These are phyloP conservation scores for Crematogaster levior DNA, from an alignment of 2,888 invertebrate species.

Conservation along the genomic window DNA sequence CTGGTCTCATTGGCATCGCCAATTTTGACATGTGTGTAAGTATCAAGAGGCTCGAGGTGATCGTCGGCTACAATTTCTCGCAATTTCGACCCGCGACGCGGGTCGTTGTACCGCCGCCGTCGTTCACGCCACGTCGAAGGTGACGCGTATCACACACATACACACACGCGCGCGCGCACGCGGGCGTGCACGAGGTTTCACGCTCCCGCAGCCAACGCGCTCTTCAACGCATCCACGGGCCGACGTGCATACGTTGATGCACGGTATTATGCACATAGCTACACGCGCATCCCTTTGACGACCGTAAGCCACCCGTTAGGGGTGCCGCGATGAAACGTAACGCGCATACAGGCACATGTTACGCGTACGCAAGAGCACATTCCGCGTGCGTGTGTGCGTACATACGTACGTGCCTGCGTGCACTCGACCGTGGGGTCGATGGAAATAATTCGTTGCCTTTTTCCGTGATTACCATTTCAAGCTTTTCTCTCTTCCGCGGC, in stretches of 20 bases:
- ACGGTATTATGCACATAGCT: slow-evolving; percentile 76
- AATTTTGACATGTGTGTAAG: slow-evolving; percentile 31
- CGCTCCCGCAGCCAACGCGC: slow-evolving; percentile 48
- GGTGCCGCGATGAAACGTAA: slow-evolving; percentile 73
- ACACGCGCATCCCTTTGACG: slow-evolving; percentile 78
- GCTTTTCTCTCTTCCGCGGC: slow-evolving; percentile 55
- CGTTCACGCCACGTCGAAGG: slow-evolving; percentile 72
- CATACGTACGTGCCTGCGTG: slow-evolving; percentile 59
- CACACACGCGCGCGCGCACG: not conserved
- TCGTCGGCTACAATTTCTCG: slow-evolving; percentile 73
- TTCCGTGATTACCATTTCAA: slow-evolving; percentile 77
- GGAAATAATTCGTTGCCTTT: slow-evolving; percentile 81
- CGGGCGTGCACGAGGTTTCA: slow-evolving; percentile 29
- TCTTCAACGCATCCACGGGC: slow-evolving; percentile 52
- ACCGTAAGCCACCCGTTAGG: slow-evolving; percentile 75
- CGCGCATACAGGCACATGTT: slow-evolving; percentile 62
- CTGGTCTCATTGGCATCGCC: not conserved
- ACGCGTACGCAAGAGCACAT: slow-evolving; percentile 53
- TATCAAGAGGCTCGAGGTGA: slow-evolving; percentile 66
- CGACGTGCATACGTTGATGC: slow-evolving; percentile 66
- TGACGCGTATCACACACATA: slow-evolving; percentile 55
- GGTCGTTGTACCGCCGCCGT: slow-evolving; percentile 72
- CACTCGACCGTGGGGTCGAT: slow-evolving; percentile 77
- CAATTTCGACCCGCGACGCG: slow-evolving; percentile 74
- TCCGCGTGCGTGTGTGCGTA: slow-evolving; percentile 16